Conservation (phyloP, 2,113 vertebrate genomes). For the Herpetotheres cachinnans region DNA sequence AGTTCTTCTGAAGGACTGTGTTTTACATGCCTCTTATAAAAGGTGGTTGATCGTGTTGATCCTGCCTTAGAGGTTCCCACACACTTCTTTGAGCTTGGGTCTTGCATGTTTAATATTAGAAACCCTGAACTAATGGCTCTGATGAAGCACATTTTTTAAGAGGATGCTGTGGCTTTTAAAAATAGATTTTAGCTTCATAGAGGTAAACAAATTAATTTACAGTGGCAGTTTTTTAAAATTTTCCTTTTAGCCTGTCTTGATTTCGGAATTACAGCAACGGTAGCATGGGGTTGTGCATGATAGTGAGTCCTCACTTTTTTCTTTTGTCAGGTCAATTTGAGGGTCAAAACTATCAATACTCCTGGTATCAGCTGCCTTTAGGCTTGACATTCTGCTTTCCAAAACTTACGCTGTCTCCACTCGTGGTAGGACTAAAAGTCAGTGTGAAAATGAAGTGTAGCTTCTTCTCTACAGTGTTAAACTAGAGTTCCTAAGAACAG, state of each 20-base stretch:
- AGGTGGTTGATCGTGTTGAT: not conserved
- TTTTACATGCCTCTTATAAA: not conserved
- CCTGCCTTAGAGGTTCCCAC: not conserved
- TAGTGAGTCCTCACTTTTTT: not conserved
- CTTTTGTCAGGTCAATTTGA: not conserved
- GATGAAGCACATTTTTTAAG: constrained; percentile 20
- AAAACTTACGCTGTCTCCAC: not conserved
- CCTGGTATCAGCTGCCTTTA: not conserved
- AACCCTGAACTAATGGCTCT: constrained; percentile 17
- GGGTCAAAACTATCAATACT: not conserved
- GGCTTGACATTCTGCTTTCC: not conserved
- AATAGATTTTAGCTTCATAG: constrained; percentile 4
- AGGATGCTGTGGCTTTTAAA: constrained; percentile 44
- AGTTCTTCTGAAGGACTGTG: not conserved
- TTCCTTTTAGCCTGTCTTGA: not conserved
- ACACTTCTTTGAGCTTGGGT: not conserved
- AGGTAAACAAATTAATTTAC: not conserved
- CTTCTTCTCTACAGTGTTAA: not conserved
- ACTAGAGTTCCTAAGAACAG: not conserved
- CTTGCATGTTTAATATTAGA: constrained; percentile 10
- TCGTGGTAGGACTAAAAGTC: not conserved
- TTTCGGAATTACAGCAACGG: not conserved
- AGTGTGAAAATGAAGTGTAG: not conserved
- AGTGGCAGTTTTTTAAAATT: not conserved
- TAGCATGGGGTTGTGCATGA: not conserved